Evolutionary conservation across 1,140 invertebrate species (phyloP), one percentile per base, ranked within the genome.

Genomic region (Elysia chlorotica): DNA sequence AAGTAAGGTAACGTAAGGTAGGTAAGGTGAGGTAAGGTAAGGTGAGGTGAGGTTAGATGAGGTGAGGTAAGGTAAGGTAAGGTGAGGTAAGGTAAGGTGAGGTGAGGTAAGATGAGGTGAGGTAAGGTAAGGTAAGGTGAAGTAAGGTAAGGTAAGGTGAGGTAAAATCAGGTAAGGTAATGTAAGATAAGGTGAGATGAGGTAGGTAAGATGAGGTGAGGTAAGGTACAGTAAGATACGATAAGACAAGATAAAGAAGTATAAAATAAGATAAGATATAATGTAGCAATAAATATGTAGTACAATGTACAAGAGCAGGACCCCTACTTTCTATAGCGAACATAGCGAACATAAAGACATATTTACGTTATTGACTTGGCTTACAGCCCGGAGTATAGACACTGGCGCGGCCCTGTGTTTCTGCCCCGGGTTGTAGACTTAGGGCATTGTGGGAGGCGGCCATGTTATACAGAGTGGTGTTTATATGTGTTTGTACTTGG

Each of bases 61-160:
- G 33, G 61, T 63, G 35, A 33, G 23, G 61, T 63, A 63, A 33
- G 33, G 61, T 63, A 63, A 33, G 33, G 61, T 63, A 63, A 33
- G 33, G 61, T 63, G 35, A 33, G 33, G 61, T 63, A 63, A 33
- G 23, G 61, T 63, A 63, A 33, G 33, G 31, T 63, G 35, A 33
- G 33, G 31, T 36, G 35, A 33, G 33, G 61, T 36, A 63, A 33
- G 33, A 33, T 36, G 35, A 33, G 23, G 61, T 36, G 35, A 33
- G 61, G 28, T 63, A 63, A 33, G 61, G 33, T 63, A 63, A 33
- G 33, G 61, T 36, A 63, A 33, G 35, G 61, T 33, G 35, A 33
- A 35, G 61, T 36, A 63, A 33, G 33, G 28, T 63, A 31, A 33
- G 33, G 61, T 63, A 63, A 33, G 33, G 61, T 63, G 35, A 33